Conservation (phyloP, 1,140 invertebrate genomes). For the Lanistes nyassanus region DNA sequence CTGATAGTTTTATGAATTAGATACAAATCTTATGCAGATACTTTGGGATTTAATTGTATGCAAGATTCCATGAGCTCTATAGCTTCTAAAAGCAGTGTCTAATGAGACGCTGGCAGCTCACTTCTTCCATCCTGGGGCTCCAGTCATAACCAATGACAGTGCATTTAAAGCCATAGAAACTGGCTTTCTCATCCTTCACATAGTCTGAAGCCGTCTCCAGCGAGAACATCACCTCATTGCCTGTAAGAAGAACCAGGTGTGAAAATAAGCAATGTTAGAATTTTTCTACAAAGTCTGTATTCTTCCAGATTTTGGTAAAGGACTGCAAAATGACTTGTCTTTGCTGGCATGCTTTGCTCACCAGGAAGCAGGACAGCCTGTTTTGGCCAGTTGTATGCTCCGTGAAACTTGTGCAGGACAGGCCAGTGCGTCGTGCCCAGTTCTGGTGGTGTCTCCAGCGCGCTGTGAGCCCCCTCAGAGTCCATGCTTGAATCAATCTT, state of each 20-base stretch:
- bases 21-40: too few relatives aligned
- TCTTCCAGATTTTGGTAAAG: too few relatives aligned
- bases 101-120: constrained; percentile 33
- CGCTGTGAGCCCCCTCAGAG: constrained; percentile 24
- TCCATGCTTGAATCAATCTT: constrained; percentile 26
- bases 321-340: too few relatives aligned
- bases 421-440: constrained; percentile 74
- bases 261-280: background rate
- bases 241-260: constrained; percentile 64
- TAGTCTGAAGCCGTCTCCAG: constrained; percentile 96
- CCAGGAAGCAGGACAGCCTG: constrained; percentile 86
- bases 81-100: too few relatives aligned
- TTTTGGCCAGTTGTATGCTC: constrained; percentile 86
- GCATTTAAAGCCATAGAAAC: constrained; percentile 91
- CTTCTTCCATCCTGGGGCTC: constrained; percentile 71
- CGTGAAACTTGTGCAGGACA: constrained; percentile 77
- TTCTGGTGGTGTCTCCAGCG: constrained; percentile 27
- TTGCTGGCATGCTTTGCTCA: too few relatives aligned
- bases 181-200: constrained; percentile 87
- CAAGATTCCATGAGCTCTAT: too few relatives aligned
- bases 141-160: constrained; percentile 93
- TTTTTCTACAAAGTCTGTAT: background rate
- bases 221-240: constrained; percentile 94
- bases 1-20: background rate
- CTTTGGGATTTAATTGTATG: too few relatives aligned